phyloP scores from a whole-genome alignment of 2,888 invertebrate species.

The Pandemis corylana region DNA sequence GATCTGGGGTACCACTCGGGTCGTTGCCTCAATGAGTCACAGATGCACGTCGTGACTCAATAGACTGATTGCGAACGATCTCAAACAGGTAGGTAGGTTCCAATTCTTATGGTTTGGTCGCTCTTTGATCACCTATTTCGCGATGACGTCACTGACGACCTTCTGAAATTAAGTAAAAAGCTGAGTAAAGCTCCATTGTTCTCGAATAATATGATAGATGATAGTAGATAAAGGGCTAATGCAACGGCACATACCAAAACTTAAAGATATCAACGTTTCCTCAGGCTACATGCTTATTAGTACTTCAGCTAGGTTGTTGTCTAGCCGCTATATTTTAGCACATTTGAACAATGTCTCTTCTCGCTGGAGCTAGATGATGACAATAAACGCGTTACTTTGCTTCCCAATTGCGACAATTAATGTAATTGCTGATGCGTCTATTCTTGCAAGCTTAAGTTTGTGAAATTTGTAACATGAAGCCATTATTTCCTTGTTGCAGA shows the following conservation, averaged over 20 bases:
- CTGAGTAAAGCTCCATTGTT: background rate
- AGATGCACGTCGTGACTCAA: constrained; percentile 59
- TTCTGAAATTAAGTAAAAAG: constrained; percentile 8
- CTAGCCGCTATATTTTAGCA: too few species aligned
- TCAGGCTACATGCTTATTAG: too few species aligned
- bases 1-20: constrained; percentile 51
- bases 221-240: constrained; percentile 7
- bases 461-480: constrained; percentile 39
- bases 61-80: constrained; percentile 56
- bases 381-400: constrained; percentile 11
- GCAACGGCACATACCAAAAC: background rate
- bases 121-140: constrained; percentile 30
- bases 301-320: too few species aligned
- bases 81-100: constrained; percentile 51
- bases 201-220: too few species aligned
- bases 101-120: constrained; percentile 45
- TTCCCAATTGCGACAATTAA: constrained; percentile 16
- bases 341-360: background rate
- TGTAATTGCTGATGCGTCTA: constrained; percentile 7
- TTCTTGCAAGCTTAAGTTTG: constrained; percentile 15
- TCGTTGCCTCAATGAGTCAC: constrained; percentile 73
- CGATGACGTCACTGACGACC: constrained; percentile 17
- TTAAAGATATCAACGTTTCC: too few species aligned
- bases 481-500: constrained; percentile 63
- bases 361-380: constrained; percentile 1